A percentile compares a stretch with the other conserved stretches of the same genome.
Conservation (phyloP, 2,888 invertebrate genomes). For the Hylaea fasciaria region DNA sequence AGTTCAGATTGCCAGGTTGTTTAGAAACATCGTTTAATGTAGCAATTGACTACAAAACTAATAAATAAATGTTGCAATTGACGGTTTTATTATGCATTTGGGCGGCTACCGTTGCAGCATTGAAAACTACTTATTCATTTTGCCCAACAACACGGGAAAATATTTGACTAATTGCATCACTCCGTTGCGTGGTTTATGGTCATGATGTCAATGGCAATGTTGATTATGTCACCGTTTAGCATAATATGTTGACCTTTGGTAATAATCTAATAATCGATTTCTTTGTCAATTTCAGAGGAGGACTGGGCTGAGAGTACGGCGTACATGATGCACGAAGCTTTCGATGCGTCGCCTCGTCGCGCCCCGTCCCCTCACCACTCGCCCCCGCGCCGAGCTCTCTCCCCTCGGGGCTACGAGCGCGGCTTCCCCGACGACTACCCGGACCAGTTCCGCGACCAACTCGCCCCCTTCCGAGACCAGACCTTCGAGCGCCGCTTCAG, state of each 20-base stretch:
- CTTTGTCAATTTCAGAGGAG: constrained; percentile 86
- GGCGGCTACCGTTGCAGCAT: constrained; percentile 26
- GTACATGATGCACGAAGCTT: constrained; percentile 86
- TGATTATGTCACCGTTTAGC: constrained; percentile 36
- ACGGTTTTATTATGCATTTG: constrained; percentile 33
- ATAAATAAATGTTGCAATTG: constrained; percentile 35
- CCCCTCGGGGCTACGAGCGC: constrained; percentile 60
- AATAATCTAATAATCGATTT: background rate
- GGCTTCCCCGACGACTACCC: constrained; percentile 58
- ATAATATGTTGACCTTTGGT: constrained; percentile 5
- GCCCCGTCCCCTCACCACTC: constrained; percentile 63
- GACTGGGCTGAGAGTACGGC: constrained; percentile 89
- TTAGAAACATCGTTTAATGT: constrained; percentile 45
- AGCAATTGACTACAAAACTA: constrained; percentile 35
- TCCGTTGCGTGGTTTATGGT: constrained; percentile 27
- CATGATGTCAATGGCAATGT: constrained; percentile 43
- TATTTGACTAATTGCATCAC: constrained; percentile 28
- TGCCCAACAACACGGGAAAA: constrained; percentile 33
- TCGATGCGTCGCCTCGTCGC: constrained; percentile 77
- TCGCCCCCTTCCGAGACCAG: constrained; percentile 70
- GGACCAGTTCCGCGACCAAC: constrained; percentile 66
- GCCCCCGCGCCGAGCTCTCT: constrained; percentile 55
- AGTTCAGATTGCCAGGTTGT: constrained; percentile 42
- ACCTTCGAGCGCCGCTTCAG: constrained; percentile 55
- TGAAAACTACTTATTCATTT: constrained; percentile 29